Evolutionary conservation across 2,888 invertebrate genomes (phyloP), one percentile per base, ranked within the genome.

Genomic region (Penaeus monodon): DNA sequence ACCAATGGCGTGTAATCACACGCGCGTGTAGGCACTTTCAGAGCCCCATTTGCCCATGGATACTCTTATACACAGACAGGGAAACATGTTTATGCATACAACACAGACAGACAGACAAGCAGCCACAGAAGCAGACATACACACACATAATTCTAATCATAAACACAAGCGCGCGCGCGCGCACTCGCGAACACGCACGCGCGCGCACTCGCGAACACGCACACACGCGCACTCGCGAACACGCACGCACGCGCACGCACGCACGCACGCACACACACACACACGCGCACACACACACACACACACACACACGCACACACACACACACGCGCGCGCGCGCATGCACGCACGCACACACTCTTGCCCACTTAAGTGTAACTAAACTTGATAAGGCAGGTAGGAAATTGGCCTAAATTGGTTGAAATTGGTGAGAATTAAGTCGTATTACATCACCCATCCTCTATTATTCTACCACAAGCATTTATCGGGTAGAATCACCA

Each of bases 331-430:
- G 63, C 44, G 63, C 24, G 22, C 33, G 63, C 27, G 27, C 49
- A 65, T 2, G n/a, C 7, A 44, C 44, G 27, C 65, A 68, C 65
- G 38, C 33, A 63, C 27, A 66, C 20, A 68, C 66, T 65, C 77
- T 65, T 79, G 33, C 44, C 44, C 77, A 77, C 84, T 84, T 68
- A 66, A 76, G 78, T 78, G 84, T 77, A 65, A n/a, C 84, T 68
- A 57, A 78, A 76, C 66, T 84, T 84, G 84, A 84, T 78, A 84
- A 84, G 78, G 78, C 84, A 68, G 44, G 77, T 57, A 84, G 84
- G 73, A 84, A 84, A 84, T 84, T 84, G 84, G 77, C 79, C 84
- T 70, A 57, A 84, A 84, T 84, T 78, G 84, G 78, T 64, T 44
- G 78, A 79, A 84, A 84, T 84, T 84, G 84, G 70, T 33, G 70